A percentile compares a stretch with the other conserved stretches of the same genome.
These are phyloP conservation scores for Quadriops clusia DNA, from an alignment of 2,888 invertebrate species.

Conservation along the genomic window DNA sequence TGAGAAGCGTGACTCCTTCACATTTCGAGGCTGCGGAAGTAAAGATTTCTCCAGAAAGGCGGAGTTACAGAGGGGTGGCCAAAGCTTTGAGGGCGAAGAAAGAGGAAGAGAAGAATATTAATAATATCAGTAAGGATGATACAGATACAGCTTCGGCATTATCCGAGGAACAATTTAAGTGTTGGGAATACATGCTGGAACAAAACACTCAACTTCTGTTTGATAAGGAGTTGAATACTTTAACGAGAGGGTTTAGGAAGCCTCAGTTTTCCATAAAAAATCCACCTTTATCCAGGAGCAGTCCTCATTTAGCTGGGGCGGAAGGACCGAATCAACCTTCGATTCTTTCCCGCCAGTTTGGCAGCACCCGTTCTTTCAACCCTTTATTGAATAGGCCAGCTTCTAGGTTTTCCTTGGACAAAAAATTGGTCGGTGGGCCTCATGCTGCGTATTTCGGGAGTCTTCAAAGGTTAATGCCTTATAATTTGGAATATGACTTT, in stretches of 20 bases:
- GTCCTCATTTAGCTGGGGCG: slow-evolving; percentile 51
- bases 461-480: slow-evolving; percentile 71
- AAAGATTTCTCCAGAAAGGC: slow-evolving; percentile 39
- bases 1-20: slow-evolving; percentile 31
- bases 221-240: slow-evolving; percentile 75
- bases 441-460: slow-evolving; percentile 83
- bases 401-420: slow-evolving; percentile 46
- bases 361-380: slow-evolving; percentile 69
- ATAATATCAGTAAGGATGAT: slow-evolving; percentile 35
- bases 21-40: slow-evolving; percentile 36
- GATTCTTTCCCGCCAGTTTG: slow-evolving; percentile 63
- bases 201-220: slow-evolving; percentile 81
- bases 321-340: slow-evolving; percentile 30
- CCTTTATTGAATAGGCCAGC: slow-evolving; percentile 46
- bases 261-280: slow-evolving; percentile 44
- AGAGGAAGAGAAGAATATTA: slow-evolving; percentile 50
- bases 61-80: slow-evolving; percentile 49
- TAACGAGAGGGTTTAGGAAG: slow-evolving; percentile 50
- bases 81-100: slow-evolving; percentile 49
- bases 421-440: slow-evolving; percentile 59
- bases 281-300: slow-evolving; percentile 54
- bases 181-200: slow-evolving; percentile 89
- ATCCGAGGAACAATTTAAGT: slow-evolving; percentile 80
- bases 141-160: slow-evolving; percentile 48
- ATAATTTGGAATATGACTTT: slow-evolving; percentile 73